Evolutionary conservation across 2,797 vertebrate genomes (phyloP).

Genomic region (Rhinoraja longicauda): DNA sequence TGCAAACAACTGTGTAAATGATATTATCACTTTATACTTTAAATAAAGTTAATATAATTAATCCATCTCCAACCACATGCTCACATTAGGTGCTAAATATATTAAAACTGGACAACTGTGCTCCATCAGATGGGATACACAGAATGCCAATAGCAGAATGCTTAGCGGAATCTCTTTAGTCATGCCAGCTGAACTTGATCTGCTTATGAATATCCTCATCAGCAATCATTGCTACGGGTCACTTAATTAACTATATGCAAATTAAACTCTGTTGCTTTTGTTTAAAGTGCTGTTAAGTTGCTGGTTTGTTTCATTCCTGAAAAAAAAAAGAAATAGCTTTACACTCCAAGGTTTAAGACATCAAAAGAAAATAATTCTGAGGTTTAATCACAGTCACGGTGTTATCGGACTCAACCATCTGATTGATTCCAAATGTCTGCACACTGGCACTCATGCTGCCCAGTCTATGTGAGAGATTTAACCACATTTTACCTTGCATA

Average conservation of each 20-base stretch:
- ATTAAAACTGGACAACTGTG: conserved; percentile 29
- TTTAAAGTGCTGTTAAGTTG: conserved; percentile 29
- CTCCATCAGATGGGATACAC: conserved; percentile 12
- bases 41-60: conserved; percentile 35
- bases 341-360: background rate
- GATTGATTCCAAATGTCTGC: background rate
- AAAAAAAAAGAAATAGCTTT: background rate
- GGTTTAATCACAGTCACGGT: background rate
- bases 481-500: background rate
- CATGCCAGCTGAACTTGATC: conserved; percentile 28
- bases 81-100: conserved; percentile 25
- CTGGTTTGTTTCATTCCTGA: background rate
- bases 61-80: conserved; percentile 16
- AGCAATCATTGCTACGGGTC: conserved; percentile 26
- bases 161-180: conserved; percentile 31
- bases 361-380: background rate
- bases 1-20: conserved; percentile 52
- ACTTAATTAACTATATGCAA: conserved; percentile 33
- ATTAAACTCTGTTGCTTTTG: conserved; percentile 26
- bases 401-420: background rate
- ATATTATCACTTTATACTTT: conserved; percentile 50
- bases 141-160: conserved; percentile 24
- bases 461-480: background rate
- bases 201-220: conserved; percentile 14
- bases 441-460: background rate